Conservation (phyloP, 2,797 vertebrate species). For the Esox lucius region DNA sequence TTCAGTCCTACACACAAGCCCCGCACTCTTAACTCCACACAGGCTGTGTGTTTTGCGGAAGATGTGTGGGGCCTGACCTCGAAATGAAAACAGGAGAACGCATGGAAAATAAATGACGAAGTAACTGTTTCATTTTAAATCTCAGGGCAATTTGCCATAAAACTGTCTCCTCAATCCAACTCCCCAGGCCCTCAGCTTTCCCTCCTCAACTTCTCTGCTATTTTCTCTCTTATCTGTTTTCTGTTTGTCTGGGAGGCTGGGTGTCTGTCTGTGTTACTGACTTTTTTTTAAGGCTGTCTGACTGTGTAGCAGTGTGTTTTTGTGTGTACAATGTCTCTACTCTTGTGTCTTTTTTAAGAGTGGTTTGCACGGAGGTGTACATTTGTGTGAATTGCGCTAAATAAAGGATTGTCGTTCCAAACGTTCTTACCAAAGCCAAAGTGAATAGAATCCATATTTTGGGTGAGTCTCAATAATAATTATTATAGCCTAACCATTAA, state of each 20-base stretch:
- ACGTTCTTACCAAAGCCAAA: too few relatives aligned
- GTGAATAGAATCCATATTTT: too few relatives aligned
- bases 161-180: conserved; percentile 27
- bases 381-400: too few relatives aligned
- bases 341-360: neutral
- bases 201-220: conserved; percentile 2
- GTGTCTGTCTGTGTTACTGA: neutral
- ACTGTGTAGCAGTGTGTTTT: neutral
- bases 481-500: too few relatives aligned
- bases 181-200: conserved; percentile 20
- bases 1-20: neutral
- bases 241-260: conserved; percentile 1
- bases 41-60: neutral
- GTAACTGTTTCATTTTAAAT: conserved; percentile 52
- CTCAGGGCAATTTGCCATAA: conserved; percentile 47
- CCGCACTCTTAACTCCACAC: conserved; percentile 17
- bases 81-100: conserved; percentile 50
- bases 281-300: neutral
- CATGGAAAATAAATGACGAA: conserved; percentile 55
- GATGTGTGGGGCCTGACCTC: conserved; percentile 15
- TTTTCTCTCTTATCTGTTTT: neutral
- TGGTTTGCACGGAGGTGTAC: neutral
- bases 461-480: too few relatives aligned
- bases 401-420: too few relatives aligned
- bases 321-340: neutral